Evolutionary conservation across 2,113 vertebrate species (phyloP), one percentile per base, ranked within the genome.

Genomic region (Struthidea cinerea): DNA sequence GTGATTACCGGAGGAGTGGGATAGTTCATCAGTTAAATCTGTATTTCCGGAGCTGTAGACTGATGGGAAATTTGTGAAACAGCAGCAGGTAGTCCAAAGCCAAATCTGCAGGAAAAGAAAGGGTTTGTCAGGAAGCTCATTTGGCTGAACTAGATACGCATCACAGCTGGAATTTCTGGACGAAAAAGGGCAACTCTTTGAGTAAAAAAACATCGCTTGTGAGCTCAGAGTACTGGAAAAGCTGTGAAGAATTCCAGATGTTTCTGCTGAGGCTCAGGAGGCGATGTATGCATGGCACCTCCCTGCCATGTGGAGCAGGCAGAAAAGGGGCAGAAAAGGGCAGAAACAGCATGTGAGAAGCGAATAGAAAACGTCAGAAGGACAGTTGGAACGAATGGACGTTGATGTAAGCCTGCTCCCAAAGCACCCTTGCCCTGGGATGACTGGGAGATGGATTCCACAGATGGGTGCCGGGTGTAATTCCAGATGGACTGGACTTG

Each of bases 161-260:
- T 71, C 57, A 57, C 89, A 95, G 89, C 84, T 90, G 92, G 69
- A 55, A 67, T 93, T 91, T 63, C 69, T 94, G 91, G 84, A 92
- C 81, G 33, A 74, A 87, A 71, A 90, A 76, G 17, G 57, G 37
- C 71, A 93, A 47, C 53, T 79, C 44, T 74, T 41, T 30, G 67
- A 89, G 73, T 56, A 35, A 88, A 69, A 90, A 87, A 13, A 17
- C 6, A 7, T 67, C 90, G 65, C 8, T 77, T 73, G 49, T 63
- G 59, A 95, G 57, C 57, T 50, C 71, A 61, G 70, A 86, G 47
- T 16, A 27, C 53, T 68, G 32, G 8, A 61, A 77, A 87, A 87
- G 41, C 15, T 47, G 49, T 67, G 52, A 47, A 77, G 78, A 79
- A 87, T 42, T 90, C 81, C 81, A 74, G 53, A 41, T 42, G n/a